phyloP scores from a whole-genome alignment of 2,797 vertebrate genomes.

The Mormyrops attenuatus region DNA sequence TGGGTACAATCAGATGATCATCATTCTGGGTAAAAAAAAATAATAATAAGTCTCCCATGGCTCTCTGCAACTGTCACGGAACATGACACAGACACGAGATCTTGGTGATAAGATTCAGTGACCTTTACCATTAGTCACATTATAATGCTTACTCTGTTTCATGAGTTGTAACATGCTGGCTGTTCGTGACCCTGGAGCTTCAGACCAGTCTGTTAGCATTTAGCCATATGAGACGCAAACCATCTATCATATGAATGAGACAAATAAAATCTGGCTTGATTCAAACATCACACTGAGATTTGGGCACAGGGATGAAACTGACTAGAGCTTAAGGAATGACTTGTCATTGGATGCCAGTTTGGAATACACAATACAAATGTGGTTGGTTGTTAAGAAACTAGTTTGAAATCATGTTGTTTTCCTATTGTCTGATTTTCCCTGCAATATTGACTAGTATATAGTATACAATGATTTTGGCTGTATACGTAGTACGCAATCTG shows the following conservation, averaged over 20 bases:
- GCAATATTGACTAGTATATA: neutral
- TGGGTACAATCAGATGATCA: slow-evolving; percentile 3
- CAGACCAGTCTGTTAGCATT: slow-evolving; percentile 73
- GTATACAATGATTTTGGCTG: neutral
- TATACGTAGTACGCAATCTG: neutral
- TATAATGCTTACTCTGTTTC: slow-evolving; percentile 1
- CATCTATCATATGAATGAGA: slow-evolving; percentile 53
- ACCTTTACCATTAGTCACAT: slow-evolving; percentile 42
- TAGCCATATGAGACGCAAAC: slow-evolving; percentile 62
- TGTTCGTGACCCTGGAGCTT: slow-evolving; percentile 59
- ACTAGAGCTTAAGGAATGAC: neutral
- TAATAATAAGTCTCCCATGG: slow-evolving; percentile 23
- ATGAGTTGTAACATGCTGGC: slow-evolving; percentile 48
- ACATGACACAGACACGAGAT: slow-evolving; percentile 12
- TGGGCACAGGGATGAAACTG: neutral
- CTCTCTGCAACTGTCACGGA: slow-evolving; percentile 18
- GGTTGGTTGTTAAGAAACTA: neutral
- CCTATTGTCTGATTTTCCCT: neutral
- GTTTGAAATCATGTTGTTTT: neutral
- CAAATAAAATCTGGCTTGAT: slow-evolving; percentile 44
- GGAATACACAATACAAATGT: neutral
- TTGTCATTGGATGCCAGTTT: neutral
- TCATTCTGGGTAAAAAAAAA: slow-evolving; percentile 10
- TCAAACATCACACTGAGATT: neutral
- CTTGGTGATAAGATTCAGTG: slow-evolving; percentile 5